Percentiles rank a stretch among this genome's conserved stretches.
These are phyloP conservation scores for Eupsilia transversa DNA, from an alignment of 2,888 invertebrate genomes.

Conservation along the genomic window DNA sequence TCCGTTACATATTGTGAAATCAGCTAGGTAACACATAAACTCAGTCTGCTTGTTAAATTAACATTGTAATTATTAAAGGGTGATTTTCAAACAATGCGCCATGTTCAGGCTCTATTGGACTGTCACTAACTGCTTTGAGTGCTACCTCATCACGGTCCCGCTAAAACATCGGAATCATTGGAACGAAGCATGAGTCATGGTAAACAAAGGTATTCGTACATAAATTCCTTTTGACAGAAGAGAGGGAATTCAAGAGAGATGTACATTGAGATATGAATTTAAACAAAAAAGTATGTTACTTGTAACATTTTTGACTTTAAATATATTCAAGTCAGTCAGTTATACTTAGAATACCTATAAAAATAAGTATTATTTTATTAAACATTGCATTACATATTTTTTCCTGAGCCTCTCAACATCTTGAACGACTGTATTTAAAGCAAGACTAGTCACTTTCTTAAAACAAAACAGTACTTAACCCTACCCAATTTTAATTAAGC, in stretches of 20 bases:
- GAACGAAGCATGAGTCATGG: conserved; percentile 23
- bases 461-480: not conserved
- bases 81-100: conserved; percentile 20
- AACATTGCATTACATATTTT: not conserved
- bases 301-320: not conserved
- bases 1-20: conserved; percentile 11
- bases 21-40: not conserved
- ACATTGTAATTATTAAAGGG: conserved; percentile 34
- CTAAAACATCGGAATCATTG: conserved; percentile 31
- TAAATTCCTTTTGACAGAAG: conserved; percentile 22
- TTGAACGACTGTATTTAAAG: not conserved
- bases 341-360: not conserved
- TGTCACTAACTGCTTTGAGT: conserved; percentile 47
- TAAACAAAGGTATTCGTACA: conserved; percentile 23
- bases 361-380: not conserved
- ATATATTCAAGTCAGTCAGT: not conserved
- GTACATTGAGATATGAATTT: not conserved
- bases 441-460: not conserved
- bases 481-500: conserved; percentile 1
- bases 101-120: conserved; percentile 10
- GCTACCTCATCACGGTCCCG: conserved; percentile 15
- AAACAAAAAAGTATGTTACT: not conserved
- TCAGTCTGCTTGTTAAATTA: conserved; percentile 25
- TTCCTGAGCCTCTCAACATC: not conserved
- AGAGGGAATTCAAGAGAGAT: not conserved